Percentiles rank a stretch among this genome's conserved stretches.
These are phyloP conservation scores for Nomada lathburiana DNA, from an alignment of 2,888 invertebrate species.

Conservation along the genomic window DNA sequence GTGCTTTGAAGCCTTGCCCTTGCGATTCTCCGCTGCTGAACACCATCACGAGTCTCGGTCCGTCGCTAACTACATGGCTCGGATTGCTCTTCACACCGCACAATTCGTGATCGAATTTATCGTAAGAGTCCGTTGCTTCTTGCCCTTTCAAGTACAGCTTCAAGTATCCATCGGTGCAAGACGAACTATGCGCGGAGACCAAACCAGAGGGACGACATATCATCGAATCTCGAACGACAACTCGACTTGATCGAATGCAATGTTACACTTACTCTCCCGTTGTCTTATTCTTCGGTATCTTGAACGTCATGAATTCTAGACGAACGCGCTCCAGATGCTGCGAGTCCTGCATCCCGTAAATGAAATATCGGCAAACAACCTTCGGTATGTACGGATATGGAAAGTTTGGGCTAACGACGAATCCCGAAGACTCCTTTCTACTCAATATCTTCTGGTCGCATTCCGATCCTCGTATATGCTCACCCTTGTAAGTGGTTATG, in stretches of 20 bases:
- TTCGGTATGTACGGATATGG: conserved; percentile 98
- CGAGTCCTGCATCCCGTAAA: conserved; percentile 99
- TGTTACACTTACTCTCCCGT: conserved; percentile 90
- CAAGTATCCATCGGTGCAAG: conserved; percentile 94
- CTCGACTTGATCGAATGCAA: background rate
- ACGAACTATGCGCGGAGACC: conserved; percentile 84
- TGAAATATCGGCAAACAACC: conserved; percentile 98
- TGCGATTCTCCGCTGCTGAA: conserved; percentile 97
- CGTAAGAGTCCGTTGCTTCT: conserved; percentile 96
- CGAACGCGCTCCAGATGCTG: conserved; percentile 97
- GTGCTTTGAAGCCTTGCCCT: conserved; percentile 95
- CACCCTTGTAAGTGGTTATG: conserved; percentile 96
- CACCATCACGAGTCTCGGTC: conserved; percentile 96
- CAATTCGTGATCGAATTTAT: conserved; percentile 96
- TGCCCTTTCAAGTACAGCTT: conserved; percentile 96
- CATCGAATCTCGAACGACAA: background rate
- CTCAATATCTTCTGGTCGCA: conserved; percentile 99
- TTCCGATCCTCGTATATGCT: conserved; percentile 98
- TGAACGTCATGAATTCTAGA: conserved; percentile 94
- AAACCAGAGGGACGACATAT: background rate
- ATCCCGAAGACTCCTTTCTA: conserved; percentile 95
- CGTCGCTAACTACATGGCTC: conserved; percentile 93
- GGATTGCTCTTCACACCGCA: conserved; percentile 93
- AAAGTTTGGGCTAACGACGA: conserved; percentile 98
- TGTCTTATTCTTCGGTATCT: conserved; percentile 94